Base-by-base conservation (phyloP, 2,797 vertebrate genomes). In the Alca torda region DNA sequence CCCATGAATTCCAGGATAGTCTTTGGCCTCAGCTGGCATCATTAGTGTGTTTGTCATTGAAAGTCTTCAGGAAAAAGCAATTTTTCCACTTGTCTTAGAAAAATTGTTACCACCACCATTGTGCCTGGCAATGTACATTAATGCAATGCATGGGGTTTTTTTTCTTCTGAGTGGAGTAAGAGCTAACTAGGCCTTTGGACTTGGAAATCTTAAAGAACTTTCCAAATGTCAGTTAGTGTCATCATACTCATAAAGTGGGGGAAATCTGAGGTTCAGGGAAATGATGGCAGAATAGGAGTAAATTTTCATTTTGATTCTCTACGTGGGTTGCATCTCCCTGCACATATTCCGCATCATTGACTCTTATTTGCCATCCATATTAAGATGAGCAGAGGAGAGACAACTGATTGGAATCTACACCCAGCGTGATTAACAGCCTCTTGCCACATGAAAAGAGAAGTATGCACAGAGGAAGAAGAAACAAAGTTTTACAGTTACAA, bases 141-240 rank as follows among this genome's bases (percentile, higher is more conserved):
- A 67, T 31, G 26, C 21, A 26, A 37, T 2, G 2, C 6, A 16
- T 37, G 4, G 0, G 3, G 0, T 10, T 83, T 54, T 39, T 21
- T 35, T 75, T 14, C 25, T 81, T 80, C 61, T 37, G 4, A 45
- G 25, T 21, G 24, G 13, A 70, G 26, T 33, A 41, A 43, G 4
- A 33, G 56, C 35, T 73, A 70, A 28, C 3, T 4, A 81, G 28
- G 33, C 31, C 28, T 85, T 80, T 67, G 30, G 15, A 60, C 56
- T 31, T n/a, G 12, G 25, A 86, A 92, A 94, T 60, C 48, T 72
- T 63, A 64, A 83, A 37, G 48, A 90, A n/a, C 8, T 81, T 93
- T 78, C 54, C n/a, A 87, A 72, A 75, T 28, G 21, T 31, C 31
- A 81, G 6, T n/a, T 73, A 35, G 2, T 64, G 51, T 60, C 35